A percentile compares a stretch with the other conserved stretches of the same genome.
These are phyloP conservation scores for Phrynocephalus versicolor DNA, from an alignment of 2,113 vertebrate species.

Conservation along the genomic window DNA sequence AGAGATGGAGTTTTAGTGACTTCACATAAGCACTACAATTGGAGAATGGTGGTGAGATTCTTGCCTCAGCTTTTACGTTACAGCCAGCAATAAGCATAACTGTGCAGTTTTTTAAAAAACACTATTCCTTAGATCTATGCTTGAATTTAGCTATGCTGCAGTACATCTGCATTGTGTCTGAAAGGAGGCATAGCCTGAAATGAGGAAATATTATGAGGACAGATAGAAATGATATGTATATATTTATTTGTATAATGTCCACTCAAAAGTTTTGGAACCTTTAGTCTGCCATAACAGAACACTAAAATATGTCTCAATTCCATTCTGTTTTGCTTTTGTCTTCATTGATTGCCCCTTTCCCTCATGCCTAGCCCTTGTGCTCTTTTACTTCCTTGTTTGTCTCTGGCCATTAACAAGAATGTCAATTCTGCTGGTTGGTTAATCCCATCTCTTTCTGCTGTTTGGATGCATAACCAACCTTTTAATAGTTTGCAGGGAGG, in stretches of 20 bases:
- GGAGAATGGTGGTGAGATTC: too few relatives aligned
- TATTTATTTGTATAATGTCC: neutral
- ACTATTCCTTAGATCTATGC: neutral
- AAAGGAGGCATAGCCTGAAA: neutral
- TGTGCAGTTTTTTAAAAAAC: too few relatives aligned
- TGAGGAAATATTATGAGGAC: neutral
- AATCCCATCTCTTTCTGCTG: neutral
- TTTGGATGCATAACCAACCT: neutral
- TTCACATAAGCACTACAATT: too few relatives aligned
- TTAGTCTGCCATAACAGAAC: too few relatives aligned
- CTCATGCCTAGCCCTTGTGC: neutral
- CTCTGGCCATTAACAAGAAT: neutral
- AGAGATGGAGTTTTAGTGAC: too few relatives aligned
- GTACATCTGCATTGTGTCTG: neutral
- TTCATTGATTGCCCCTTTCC: neutral
- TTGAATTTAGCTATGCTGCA: neutral
- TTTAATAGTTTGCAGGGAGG: neutral
- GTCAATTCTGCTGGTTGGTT: neutral
- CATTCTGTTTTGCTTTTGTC: neutral
- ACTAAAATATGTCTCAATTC: neutral
- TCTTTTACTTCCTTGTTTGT: neutral
- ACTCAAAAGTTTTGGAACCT: neutral
- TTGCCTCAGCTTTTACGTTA: too few relatives aligned
- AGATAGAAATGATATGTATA: neutral
- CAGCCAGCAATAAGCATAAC: too few relatives aligned